Conservation (phyloP, 2,888 invertebrate genomes). For the Troides helena region DNA sequence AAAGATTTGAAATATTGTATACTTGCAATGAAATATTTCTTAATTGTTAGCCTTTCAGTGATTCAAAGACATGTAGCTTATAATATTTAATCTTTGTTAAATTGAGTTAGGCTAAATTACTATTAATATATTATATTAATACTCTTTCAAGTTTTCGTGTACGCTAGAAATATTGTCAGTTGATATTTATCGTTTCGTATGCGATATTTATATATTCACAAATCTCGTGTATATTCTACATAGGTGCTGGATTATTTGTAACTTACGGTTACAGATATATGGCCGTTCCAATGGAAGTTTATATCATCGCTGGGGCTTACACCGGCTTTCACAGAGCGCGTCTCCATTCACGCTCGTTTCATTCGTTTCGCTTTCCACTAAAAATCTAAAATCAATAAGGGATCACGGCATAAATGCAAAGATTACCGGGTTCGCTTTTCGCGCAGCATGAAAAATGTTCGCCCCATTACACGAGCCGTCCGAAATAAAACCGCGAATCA, state of each 20-base stretch:
- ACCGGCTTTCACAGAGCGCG: slow-evolving; percentile 71
- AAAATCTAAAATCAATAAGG: slow-evolving; percentile 81
- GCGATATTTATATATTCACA: slow-evolving; percentile 31
- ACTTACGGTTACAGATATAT: slow-evolving; percentile 63
- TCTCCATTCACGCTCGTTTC: slow-evolving; percentile 76
- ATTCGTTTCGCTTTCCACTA: slow-evolving; percentile 78
- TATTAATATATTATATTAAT: not conserved
- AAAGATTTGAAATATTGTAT: slow-evolving; percentile 38
- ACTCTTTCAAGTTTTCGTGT: not conserved
- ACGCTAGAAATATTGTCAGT: slow-evolving; percentile 46
- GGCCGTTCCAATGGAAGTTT: slow-evolving; percentile 70
- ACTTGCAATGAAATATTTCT: slow-evolving; percentile 36
- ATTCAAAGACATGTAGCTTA: slow-evolving; percentile 41
- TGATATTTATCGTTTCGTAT: slow-evolving; percentile 38
- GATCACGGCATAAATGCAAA: slow-evolving; percentile 79
- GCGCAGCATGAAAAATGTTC: slow-evolving; percentile 76
- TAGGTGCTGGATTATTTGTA: slow-evolving; percentile 36
- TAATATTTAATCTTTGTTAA: not conserved
- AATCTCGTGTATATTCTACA: slow-evolving; percentile 7
- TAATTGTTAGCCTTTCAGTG: slow-evolving; percentile 55
- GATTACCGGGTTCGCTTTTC: slow-evolving; percentile 74
- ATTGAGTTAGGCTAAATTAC: not conserved
- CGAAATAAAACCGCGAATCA: slow-evolving; percentile 80
- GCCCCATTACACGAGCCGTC: slow-evolving; percentile 73
- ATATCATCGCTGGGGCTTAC: slow-evolving; percentile 75